Evolutionary conservation across 2,113 vertebrate species (phyloP).

Genomic region (Condylura cristata): DNA sequence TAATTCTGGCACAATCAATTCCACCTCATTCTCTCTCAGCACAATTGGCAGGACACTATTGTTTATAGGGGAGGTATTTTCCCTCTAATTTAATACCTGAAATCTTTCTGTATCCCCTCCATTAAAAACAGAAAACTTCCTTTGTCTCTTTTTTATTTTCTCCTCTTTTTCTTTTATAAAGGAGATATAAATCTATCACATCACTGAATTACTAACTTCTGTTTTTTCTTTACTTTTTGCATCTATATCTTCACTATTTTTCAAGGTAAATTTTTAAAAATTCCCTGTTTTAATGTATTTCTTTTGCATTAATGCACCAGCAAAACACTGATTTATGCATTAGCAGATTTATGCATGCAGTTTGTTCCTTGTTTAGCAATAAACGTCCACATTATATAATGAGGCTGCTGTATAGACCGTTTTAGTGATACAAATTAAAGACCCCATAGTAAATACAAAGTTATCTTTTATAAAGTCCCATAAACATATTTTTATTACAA

Average conservation of each 20-base stretch:
- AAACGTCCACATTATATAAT: constrained; percentile 65
- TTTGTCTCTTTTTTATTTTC: background rate
- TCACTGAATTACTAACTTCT: constrained; percentile 37
- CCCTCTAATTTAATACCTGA: constrained; percentile 54
- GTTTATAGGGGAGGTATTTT: constrained; percentile 67
- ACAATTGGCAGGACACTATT: constrained; percentile 41
- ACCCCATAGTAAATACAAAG: constrained; percentile 21
- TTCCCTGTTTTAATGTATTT: background rate
- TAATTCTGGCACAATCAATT: constrained; percentile 75
- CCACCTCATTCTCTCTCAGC: constrained; percentile 52
- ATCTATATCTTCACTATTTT: background rate
- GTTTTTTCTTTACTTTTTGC: background rate
- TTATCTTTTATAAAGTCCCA: constrained; percentile 40
- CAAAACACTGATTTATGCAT: constrained; percentile 35
- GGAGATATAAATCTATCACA: background rate
- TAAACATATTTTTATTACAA: constrained; percentile 57
- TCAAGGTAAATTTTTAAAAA: constrained; percentile 35
- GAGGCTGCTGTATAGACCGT: background rate
- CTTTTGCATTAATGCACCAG: constrained; percentile 28
- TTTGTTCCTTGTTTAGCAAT: constrained; percentile 67
- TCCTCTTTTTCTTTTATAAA: background rate
- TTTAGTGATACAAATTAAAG: constrained; percentile 60
- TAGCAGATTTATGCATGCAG: constrained; percentile 31
- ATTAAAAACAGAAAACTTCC: background rate
- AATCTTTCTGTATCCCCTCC: constrained; percentile 20